These are phyloP conservation scores for Leistus spinibarbis DNA, from an alignment of 2,888 invertebrate species.

Conservation along the genomic window DNA sequence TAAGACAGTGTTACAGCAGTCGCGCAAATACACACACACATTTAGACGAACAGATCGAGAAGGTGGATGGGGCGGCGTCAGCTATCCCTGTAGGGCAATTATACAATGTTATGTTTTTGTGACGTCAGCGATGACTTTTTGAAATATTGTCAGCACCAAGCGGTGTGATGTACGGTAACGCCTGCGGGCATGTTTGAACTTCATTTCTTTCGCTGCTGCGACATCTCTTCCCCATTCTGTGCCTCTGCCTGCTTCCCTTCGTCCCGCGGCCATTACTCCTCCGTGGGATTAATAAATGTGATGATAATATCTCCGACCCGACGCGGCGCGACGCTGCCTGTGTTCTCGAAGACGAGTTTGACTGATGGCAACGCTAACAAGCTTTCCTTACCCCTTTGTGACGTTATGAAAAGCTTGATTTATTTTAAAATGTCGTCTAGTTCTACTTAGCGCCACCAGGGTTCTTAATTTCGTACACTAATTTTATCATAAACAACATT, in stretches of 20 bases:
- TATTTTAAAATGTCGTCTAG: neutral
- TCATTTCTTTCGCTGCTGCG: constrained; percentile 9
- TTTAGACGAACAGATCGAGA: neutral
- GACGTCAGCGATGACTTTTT: constrained; percentile 6
- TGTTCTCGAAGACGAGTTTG: neutral
- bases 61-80: neutral
- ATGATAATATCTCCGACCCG: neutral
- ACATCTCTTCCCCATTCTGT: neutral
- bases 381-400: neutral
- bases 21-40: neutral
- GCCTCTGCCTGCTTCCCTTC: too few species aligned
- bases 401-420: too few species aligned
- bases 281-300: constrained; percentile 3
- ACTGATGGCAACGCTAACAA: constrained; percentile 11
- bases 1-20: neutral
- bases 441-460: neutral
- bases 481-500: neutral
- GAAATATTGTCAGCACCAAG: neutral
- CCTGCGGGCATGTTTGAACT: constrained; percentile 4
- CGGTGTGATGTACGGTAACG: neutral
- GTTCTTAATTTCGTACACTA: neutral
- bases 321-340: neutral
- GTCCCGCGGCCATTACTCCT: neutral
- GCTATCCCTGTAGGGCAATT: constrained; percentile 10
- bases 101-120: constrained; percentile 13